A percentile compares a stretch with the other conserved stretches of the same genome.
Conservation (phyloP, 2,888 invertebrate genomes). For the Drosophila borealis region DNA sequence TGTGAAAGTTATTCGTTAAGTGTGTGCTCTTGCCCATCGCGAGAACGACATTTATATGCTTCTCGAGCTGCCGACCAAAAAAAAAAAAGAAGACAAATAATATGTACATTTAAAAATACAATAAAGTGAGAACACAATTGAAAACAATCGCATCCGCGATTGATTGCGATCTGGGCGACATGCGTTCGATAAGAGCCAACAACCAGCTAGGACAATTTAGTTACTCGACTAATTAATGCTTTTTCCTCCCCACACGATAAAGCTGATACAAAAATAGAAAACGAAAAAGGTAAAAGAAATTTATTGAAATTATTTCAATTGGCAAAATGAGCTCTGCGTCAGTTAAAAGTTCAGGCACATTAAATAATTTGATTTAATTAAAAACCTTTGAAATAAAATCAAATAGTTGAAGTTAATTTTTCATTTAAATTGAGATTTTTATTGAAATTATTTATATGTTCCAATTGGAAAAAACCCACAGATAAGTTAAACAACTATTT, state of each 20-base stretch:
- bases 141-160: slow-evolving; percentile 53
- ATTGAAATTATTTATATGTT: too few relatives aligned
- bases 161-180: slow-evolving; percentile 53
- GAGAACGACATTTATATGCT: slow-evolving; percentile 43
- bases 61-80: not conserved
- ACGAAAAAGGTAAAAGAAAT: not conserved
- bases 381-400: too few relatives aligned
- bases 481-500: too few relatives aligned
- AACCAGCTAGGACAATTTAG: slow-evolving; percentile 19
- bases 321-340: too few relatives aligned
- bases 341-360: too few relatives aligned
- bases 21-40: slow-evolving; percentile 27
- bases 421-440: too few relatives aligned
- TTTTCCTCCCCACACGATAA: slow-evolving; percentile 19
- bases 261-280: not conserved
- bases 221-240: slow-evolving; percentile 37
- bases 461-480: too few relatives aligned
- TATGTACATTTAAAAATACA: not conserved
- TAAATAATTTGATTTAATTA: too few relatives aligned
- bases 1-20: slow-evolving; percentile 44
- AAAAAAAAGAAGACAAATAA: slow-evolving; percentile 13
- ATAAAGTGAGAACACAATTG: slow-evolving; percentile 19
- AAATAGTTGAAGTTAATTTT: too few relatives aligned
- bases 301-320: too few relatives aligned
- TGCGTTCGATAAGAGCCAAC: slow-evolving; percentile 17